phyloP scores from a whole-genome alignment of 2,888 invertebrate species.

The Rhagophthalmus giganteus region DNA sequence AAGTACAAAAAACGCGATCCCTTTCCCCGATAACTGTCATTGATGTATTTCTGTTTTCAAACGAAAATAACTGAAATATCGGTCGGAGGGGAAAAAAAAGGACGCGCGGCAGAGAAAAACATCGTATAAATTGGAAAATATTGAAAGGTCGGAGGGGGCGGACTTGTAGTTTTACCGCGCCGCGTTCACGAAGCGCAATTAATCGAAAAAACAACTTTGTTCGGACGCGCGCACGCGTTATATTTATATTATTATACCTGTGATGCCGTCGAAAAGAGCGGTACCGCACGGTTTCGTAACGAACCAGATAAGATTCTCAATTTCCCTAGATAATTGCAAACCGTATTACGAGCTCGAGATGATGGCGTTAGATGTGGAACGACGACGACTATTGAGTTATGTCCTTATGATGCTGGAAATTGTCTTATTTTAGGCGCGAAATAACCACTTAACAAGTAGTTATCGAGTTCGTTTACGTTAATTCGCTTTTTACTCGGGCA shows the following conservation, averaged over 20 bases:
- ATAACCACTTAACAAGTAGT: slow-evolving; percentile 28
- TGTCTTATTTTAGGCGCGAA: slow-evolving; percentile 23
- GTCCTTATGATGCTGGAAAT: slow-evolving; percentile 29
- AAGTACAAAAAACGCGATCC: slow-evolving; percentile 28
- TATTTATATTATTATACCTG: too few relatives aligned
- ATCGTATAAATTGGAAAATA: slow-evolving; percentile 13
- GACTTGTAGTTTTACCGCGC: too few relatives aligned
- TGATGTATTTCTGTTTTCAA: slow-evolving; percentile 31
- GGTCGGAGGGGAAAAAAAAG: slow-evolving; percentile 4
- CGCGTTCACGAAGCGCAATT: too few relatives aligned
- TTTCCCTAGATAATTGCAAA: slow-evolving; percentile 48
- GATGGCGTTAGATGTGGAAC: slow-evolving; percentile 40
- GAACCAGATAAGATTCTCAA: slow-evolving; percentile 49
- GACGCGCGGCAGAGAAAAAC: slow-evolving; percentile 14
- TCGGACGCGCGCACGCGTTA: too few relatives aligned
- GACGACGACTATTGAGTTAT: slow-evolving; percentile 41
- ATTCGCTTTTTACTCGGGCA: not conserved
- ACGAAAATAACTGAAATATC: slow-evolving; percentile 26
- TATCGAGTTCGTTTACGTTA: slow-evolving; percentile 1
- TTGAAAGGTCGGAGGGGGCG: too few relatives aligned
- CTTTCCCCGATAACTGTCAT: slow-evolving; percentile 28
- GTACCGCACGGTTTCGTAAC: slow-evolving; percentile 44
- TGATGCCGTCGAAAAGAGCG: too few relatives aligned
- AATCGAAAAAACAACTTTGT: too few relatives aligned
- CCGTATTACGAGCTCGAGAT: slow-evolving; percentile 42